Percentiles rank a stretch among this genome's conserved stretches.
Conservation (phyloP, 2,888 invertebrate genomes). For the Deroplatys truncata region DNA sequence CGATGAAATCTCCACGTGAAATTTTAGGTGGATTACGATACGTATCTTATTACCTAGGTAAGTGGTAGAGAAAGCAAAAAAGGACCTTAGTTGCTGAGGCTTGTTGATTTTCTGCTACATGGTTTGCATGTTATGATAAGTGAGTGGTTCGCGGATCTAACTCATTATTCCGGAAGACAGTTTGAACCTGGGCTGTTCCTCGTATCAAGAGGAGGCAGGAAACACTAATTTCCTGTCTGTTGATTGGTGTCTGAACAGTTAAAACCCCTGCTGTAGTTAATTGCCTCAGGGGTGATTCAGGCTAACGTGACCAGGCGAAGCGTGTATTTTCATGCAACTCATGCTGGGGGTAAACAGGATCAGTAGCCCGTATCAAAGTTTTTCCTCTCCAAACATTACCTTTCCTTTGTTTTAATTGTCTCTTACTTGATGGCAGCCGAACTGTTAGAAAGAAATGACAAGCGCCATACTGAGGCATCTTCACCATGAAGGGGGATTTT, state of each 20-base stretch:
- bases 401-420: not conserved
- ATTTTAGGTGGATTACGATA: too few species aligned
- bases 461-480: too few species aligned
- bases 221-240: conserved; percentile 28
- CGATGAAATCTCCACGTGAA: too few species aligned
- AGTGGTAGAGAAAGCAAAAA: too few species aligned
- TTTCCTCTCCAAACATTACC: not conserved
- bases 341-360: not conserved
- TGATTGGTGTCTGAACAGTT: conserved; percentile 22
- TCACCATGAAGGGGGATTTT: too few species aligned
- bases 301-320: not conserved
- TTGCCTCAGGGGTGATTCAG: conserved; percentile 1
- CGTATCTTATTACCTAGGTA: too few species aligned
- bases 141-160: not conserved
- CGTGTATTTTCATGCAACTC: not conserved
- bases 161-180: conserved; percentile 6
- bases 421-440: not conserved
- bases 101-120: not conserved
- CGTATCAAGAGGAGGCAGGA: conserved; percentile 9
- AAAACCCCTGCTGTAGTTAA: conserved; percentile 1
- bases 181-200: not conserved
- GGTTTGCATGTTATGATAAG: not conserved
- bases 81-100: too few species aligned
- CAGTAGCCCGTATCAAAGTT: not conserved
- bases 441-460: not conserved